Evolutionary conservation across 2,113 vertebrate species (phyloP).

Genomic region (Podarcis cretensis): DNA sequence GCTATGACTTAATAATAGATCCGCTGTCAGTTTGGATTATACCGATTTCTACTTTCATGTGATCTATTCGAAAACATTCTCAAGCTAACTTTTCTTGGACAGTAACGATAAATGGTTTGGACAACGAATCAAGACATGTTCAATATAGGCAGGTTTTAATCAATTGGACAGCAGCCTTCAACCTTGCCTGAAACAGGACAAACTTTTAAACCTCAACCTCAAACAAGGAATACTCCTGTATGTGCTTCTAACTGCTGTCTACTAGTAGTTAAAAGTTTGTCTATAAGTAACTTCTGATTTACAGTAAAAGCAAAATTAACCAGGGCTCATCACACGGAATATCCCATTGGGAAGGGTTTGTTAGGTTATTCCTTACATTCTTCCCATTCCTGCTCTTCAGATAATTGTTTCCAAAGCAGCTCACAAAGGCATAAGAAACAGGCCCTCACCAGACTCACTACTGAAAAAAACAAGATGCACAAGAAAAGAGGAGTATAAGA

Average conservation of each 20-base stretch:
- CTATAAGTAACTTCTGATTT: neutral
- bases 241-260: neutral
- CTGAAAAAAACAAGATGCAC: no score
- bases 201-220: neutral
- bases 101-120: neutral
- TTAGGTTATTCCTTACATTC: neutral
- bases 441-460: no score
- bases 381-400: neutral
- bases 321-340: neutral
- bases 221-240: neutral
- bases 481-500: neutral
- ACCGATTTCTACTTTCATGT: neutral
- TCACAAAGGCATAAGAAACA: no score
- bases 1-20: neutral
- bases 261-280: neutral
- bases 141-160: neutral
- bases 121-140: neutral
- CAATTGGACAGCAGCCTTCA: neutral
- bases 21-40: neutral
- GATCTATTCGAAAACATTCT: neutral
- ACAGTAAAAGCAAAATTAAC: neutral
- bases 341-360: neutral
- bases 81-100: neutral
- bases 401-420: no score
- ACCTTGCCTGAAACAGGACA: neutral